phyloP scores from a whole-genome alignment of 2,113 vertebrate genomes.

The Equus przewalskii region DNA sequence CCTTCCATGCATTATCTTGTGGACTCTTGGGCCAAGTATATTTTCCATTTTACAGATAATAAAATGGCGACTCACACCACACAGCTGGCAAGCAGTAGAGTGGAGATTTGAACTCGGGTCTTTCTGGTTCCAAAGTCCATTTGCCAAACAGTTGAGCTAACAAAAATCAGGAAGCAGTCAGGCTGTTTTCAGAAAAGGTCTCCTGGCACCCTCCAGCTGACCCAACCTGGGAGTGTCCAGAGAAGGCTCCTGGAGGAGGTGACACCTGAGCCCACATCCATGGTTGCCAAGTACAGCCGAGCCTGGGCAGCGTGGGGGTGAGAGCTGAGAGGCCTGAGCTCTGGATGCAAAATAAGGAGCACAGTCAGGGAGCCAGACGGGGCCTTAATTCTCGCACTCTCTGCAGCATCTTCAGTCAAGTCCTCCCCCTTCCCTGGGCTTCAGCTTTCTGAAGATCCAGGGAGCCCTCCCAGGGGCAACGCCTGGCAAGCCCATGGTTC shows the following conservation, averaged over 20 bases:
- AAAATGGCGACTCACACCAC: too few species aligned
- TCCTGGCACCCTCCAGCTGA: not conserved
- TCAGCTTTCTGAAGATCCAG: not conserved
- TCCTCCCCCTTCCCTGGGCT: not conserved
- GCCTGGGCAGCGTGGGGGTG: not conserved
- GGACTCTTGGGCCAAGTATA: not conserved
- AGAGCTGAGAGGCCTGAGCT: too few species aligned
- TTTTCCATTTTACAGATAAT: too few species aligned
- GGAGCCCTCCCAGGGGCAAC: not conserved
- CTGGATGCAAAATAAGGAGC: rapidly evolving
- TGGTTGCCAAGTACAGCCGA: not conserved
- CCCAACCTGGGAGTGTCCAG: not conserved
- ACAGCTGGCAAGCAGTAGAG: too few species aligned
- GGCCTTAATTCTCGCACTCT: not conserved
- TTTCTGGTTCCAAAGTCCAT: not conserved
- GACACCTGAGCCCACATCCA: not conserved
- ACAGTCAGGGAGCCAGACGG: rapidly evolving
- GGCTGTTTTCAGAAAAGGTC: not conserved
- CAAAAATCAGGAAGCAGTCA: not conserved
- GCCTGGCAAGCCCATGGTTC: not conserved
- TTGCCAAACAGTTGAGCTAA: not conserved
- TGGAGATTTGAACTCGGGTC: not conserved
- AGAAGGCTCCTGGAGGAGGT: not conserved
- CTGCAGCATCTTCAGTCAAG: not conserved
- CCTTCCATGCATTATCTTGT: rapidly evolving